These are phyloP conservation scores for Lepisosteus osseus DNA, from an alignment of 2,113 vertebrate genomes.

Conservation along the genomic window DNA sequence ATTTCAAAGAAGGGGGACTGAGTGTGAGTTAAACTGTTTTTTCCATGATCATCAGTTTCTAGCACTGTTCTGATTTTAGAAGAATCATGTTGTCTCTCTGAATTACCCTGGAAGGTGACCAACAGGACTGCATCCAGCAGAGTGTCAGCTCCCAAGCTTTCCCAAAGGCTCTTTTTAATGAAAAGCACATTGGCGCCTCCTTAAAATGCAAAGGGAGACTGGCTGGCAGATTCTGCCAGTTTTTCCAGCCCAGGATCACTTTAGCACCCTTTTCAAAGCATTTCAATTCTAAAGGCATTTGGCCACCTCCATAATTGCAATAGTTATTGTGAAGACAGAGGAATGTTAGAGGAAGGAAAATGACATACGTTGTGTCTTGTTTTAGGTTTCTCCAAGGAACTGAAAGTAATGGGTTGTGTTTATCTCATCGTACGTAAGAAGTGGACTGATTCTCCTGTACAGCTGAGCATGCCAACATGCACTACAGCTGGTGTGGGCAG, in stretches of 20 bases:
- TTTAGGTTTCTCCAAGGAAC: constrained; percentile 1
- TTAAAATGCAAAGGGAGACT: not conserved
- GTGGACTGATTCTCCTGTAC: not conserved
- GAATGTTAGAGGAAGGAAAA: not conserved
- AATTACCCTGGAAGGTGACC: not conserved
- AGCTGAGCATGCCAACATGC: constrained; percentile 18
- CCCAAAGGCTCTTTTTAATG: not conserved
- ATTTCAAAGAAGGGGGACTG: too few relatives aligned
- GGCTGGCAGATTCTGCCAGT: not conserved
- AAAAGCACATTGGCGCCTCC: not conserved
- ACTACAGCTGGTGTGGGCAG: constrained; percentile 29
- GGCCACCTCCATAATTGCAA: constrained; percentile 1
- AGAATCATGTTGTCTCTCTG: not conserved
- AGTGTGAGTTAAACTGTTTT: too few relatives aligned
- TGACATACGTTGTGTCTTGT: constrained; percentile 10
- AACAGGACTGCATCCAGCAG: not conserved
- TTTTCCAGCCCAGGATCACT: not conserved
- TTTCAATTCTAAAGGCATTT: not conserved
- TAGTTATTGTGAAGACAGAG: constrained; percentile 1
- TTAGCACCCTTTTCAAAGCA: not conserved
- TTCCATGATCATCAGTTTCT: too few relatives aligned
- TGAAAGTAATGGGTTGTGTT: constrained; percentile 3
- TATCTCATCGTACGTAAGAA: constrained; percentile 12
- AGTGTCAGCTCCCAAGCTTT: not conserved
- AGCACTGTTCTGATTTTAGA: too few relatives aligned